These are phyloP conservation scores for Trachelus iudaicus DNA, from an alignment of 2,888 invertebrate species.

Conservation along the genomic window DNA sequence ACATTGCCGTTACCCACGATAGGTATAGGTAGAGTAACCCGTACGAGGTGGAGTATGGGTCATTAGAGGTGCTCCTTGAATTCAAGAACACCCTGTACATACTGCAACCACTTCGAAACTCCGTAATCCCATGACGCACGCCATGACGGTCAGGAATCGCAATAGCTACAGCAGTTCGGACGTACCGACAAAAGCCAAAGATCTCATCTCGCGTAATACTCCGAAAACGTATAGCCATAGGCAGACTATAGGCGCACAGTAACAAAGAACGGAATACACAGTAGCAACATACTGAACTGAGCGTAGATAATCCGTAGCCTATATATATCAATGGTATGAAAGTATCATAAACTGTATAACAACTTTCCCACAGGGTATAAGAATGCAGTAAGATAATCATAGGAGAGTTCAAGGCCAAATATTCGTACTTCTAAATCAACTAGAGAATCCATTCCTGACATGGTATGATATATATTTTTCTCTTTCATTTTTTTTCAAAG, in stretches of 20 bases:
- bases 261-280: background rate
- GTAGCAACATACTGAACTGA: background rate
- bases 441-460: background rate
- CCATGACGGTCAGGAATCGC: background rate
- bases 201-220: background rate
- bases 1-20: constrained; percentile 23
- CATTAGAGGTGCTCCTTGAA: constrained; percentile 29
- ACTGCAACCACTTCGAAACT: background rate
- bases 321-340: background rate
- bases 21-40: constrained; percentile 13
- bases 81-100: constrained; percentile 20
- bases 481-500: constrained; percentile 26
- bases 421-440: constrained; percentile 8
- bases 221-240: background rate
- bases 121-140: background rate
- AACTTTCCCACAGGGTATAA: constrained; percentile 31
- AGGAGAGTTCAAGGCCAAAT: constrained; percentile 12
- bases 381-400: constrained; percentile 18
- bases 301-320: background rate
- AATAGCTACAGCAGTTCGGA: background rate
- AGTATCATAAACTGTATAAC: background rate
- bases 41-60: constrained; percentile 17
- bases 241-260: background rate
- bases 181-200: background rate
- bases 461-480: constrained; percentile 13